Base-by-base conservation (phyloP, 2,888 invertebrate species). In the Plusia festucae region DNA sequence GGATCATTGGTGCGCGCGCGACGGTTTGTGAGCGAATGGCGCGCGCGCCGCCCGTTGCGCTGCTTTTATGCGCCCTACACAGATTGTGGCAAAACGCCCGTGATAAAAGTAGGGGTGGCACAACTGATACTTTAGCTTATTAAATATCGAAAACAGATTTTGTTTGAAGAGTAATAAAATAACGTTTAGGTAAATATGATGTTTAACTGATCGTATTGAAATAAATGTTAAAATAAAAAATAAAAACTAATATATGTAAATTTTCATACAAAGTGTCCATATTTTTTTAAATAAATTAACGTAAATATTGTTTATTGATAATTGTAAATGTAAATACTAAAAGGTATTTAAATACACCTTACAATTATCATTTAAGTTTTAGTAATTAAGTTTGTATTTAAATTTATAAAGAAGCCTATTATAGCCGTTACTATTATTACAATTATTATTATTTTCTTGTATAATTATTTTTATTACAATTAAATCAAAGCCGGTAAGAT, bases 51-150 rank as follows among this genome's bases (percentile, higher is more conserved):
- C 83, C 73, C 76, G 85, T 71, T 87, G 81, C 84, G 68, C 84
- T 72, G 90, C 91, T 94, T 95, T 93, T 94, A 95, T 92, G 93
- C 90, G 90, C 92, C 91, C 91, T 92, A 91, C 90, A 88, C 88
- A 92, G 93, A 94, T 94, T 94, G 94, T 93, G 93, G 93, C 93
- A 92, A 93, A 94, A 93, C 93, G 92, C 92, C 92, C 91, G 93
- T 94, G 94, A 94, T 94, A 94, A 94, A 92, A 82, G 82, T 87
- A 94, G 94, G 95, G 94, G 85, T 95, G 94, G 61, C 92, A 82
- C 86, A 55, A 55, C n/a, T 44, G 0, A 6, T 27, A 40, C 61
- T 44, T 2, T 24, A 53, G 55, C 44, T 46, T 24, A 13, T 40
- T 40, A 49, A 5, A 20, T 53, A 44, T 30, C 32, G 44, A 49